Conservation (phyloP, 1,140 invertebrate species). For the Drosophila trapezifrons region DNA sequence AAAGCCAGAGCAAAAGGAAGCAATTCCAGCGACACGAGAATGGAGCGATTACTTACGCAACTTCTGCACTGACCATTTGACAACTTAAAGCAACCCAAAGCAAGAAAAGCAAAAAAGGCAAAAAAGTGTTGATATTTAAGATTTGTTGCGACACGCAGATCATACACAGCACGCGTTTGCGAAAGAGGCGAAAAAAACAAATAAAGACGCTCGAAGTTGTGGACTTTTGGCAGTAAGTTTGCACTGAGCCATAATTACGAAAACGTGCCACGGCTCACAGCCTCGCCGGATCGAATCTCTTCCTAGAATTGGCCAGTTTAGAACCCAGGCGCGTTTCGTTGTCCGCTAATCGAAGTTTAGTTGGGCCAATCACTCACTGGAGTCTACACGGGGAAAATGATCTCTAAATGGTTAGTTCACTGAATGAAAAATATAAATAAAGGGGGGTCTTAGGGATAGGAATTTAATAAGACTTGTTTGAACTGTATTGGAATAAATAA, state of each 20-base stretch:
- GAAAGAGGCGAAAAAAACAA: conserved; percentile 47
- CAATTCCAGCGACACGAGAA: conserved; percentile 7
- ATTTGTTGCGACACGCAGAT: conserved; percentile 53
- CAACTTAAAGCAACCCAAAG: neutral
- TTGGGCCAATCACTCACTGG: conserved; percentile 19
- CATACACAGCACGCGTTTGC: conserved; percentile 37
- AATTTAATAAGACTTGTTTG: too few relatives aligned
- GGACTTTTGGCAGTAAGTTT: conserved; percentile 30
- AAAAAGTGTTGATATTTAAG: conserved; percentile 39
- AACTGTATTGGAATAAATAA: too few relatives aligned
- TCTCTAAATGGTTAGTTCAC: neutral
- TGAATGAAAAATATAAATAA: neutral
- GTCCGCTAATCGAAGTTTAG: conserved; percentile 26
- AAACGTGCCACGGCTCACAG: conserved; percentile 71
- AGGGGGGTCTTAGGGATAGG: too few relatives aligned
- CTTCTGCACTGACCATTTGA: conserved; percentile 34
- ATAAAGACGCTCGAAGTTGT: conserved; percentile 41
- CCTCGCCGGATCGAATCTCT: conserved; percentile 38
- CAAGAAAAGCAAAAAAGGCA: neutral
- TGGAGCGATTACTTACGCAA: conserved; percentile 41
- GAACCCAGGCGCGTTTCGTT: conserved; percentile 30
- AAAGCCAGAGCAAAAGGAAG: conserved; percentile 1
- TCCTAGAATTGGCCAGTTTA: conserved; percentile 34
- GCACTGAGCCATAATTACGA: conserved; percentile 71
- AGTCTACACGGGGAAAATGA: neutral